Percentiles rank a stretch among this genome's conserved stretches.
These are phyloP conservation scores for Tychaedon coryphoeus DNA, from an alignment of 2,113 vertebrate genomes.

Conservation along the genomic window DNA sequence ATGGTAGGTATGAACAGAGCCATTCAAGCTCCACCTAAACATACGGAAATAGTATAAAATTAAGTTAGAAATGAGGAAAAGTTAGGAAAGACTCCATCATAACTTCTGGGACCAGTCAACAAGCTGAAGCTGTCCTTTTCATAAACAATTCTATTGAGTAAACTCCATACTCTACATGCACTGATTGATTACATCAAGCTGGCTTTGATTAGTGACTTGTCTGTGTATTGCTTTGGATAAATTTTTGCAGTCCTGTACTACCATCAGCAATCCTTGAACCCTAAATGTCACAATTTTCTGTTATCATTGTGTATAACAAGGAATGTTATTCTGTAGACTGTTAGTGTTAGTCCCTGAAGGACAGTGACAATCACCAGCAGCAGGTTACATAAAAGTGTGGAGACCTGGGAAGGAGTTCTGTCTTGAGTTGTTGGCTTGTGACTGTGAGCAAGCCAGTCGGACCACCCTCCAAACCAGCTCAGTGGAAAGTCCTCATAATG, in stretches of 20 bases:
- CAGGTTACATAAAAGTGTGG: not conserved
- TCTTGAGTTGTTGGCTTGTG: not conserved
- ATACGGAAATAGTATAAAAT: not conserved
- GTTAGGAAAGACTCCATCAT: not conserved
- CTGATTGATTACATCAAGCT: not conserved
- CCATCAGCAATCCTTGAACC: too few relatives aligned
- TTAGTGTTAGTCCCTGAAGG: not conserved
- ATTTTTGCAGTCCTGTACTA: not conserved
- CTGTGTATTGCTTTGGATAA: not conserved
- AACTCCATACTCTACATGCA: not conserved
- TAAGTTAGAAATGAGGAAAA: not conserved
- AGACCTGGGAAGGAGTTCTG: not conserved
- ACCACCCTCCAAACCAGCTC: rapidly evolving
- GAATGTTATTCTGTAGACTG: not conserved
- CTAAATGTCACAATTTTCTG: not conserved
- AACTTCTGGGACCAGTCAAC: not conserved
- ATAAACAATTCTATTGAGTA: too few relatives aligned
- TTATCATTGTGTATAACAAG: not conserved
- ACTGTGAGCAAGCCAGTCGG: not conserved
- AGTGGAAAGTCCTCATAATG: not conserved
- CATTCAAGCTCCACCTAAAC: not conserved
- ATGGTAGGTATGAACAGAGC: not conserved
- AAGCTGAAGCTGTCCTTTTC: not conserved
- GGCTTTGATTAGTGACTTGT: not conserved
- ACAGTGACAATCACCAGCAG: too few relatives aligned